Conservation (phyloP, 37 sponge, comb jelly and placozoan species). For the Theonella swinhoei region DNA sequence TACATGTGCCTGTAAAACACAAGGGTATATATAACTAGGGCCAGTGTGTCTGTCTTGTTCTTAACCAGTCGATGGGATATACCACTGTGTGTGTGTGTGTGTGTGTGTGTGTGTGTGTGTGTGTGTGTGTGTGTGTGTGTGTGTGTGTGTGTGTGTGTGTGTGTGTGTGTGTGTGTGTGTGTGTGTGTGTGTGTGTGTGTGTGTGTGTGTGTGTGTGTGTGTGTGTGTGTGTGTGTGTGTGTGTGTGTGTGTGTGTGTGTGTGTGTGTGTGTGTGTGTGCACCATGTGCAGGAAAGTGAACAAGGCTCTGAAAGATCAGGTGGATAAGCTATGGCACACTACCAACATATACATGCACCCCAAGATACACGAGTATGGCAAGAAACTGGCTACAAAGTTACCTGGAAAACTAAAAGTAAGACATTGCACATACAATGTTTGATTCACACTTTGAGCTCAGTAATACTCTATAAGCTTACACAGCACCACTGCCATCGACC, state of each 20-base stretch:
- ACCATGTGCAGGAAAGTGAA: slow-evolving; percentile 57
- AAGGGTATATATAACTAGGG: too few relatives aligned
- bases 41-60: too few relatives aligned
- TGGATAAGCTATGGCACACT: slow-evolving; percentile 86
- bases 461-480: too few relatives aligned
- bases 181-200: too few relatives aligned
- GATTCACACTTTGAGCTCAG: too few relatives aligned
- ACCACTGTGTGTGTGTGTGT: neutral
- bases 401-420: slow-evolving; percentile 78
- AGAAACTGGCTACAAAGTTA: slow-evolving; percentile 79
- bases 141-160: too few relatives aligned
- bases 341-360: slow-evolving; percentile 92
- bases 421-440: too few relatives aligned
- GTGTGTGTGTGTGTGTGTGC: slow-evolving; percentile 15
- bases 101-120: slow-evolving; percentile 13
- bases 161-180: too few relatives aligned
- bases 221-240: too few relatives aligned
- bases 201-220: too few relatives aligned
- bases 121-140: slow-evolving; percentile 13
- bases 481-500: too few relatives aligned
- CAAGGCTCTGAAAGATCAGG: slow-evolving; percentile 53
- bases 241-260: neutral
- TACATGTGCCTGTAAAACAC: too few relatives aligned
- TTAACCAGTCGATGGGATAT: neutral
- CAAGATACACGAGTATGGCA: slow-evolving; percentile 74